Evolutionary conservation across 2,888 invertebrate genomes (phyloP), one percentile per base, ranked within the genome.

Genomic region (Lysandra coridon): DNA sequence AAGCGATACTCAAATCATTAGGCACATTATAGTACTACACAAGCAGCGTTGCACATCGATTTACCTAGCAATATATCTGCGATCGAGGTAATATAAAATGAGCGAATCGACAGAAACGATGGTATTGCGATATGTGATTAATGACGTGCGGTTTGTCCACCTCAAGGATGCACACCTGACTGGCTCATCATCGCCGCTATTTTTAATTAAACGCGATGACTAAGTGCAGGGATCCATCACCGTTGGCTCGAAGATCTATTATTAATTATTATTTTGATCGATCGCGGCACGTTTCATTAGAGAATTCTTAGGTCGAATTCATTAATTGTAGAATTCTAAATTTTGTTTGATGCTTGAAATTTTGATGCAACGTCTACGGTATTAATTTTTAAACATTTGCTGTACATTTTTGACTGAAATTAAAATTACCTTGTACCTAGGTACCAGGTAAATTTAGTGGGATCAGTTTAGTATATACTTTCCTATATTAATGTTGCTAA

Each of bases 131-230:
- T 78, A 81, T 82, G 88, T 91, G 89, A 91, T 91, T 91, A 85
- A 90, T 90, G 89, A 87, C 87, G 87, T 83, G 83, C 80, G 82
- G 84, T 86, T 85, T 87, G 88, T 87, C 86, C 82, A 83, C 81
- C 81, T 81, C 76, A 30, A 30, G 49, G 76, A 53, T 53, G 53
- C 49, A 57, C 76, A 76, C 76, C 76, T 76, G 76, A 75, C 75
- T 88, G 85, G 89, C 90, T 91, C 88, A 88, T 88, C 91, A 89
- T 91, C 82, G 86, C 87, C 87, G 89, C 88, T 87, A 89, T 91
- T 93, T 93, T 94, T 94, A 94, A 94, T 94, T 94, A 93, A 93
- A 93, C 88, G 85, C 91, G 92, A 94, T 94, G 94, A 93, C 94
- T 93, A 92, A 92, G 94, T 91, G 89, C 86, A 86, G 87, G 88